A percentile compares a stretch with the other conserved stretches of the same genome.
These are phyloP conservation scores for Petrolisthes cinctipes DNA, from an alignment of 2,888 invertebrate genomes.

Conservation along the genomic window DNA sequence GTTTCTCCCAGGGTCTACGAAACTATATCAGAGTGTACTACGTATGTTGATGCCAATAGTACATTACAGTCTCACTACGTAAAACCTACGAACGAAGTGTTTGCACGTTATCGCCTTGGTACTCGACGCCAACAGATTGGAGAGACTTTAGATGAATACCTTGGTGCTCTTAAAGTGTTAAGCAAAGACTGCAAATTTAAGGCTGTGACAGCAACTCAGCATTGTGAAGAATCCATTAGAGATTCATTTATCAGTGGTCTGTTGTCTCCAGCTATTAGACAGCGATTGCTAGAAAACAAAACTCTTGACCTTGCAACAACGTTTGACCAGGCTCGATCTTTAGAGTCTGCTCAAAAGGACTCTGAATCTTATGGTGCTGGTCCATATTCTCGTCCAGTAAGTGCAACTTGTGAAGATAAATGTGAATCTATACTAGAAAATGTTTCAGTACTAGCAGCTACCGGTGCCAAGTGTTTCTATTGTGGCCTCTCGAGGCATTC, in stretches of 20 bases:
- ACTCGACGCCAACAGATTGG: too few species aligned
- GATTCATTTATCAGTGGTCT: conserved; percentile 35
- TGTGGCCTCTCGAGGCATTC: too few species aligned
- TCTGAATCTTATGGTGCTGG: neutral
- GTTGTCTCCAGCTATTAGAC: conserved; percentile 20
- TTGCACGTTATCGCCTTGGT: too few species aligned
- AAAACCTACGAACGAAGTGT: too few species aligned
- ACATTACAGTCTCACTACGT: too few species aligned
- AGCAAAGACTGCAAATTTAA: conserved; percentile 39
- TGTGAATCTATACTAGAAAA: neutral
- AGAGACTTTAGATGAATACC: conserved; percentile 43
- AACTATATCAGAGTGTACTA: too few species aligned
- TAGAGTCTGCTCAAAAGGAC: conserved; percentile 5
- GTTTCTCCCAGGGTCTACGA: too few species aligned
- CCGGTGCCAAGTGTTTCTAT: neutral
- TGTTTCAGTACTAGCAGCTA: neutral
- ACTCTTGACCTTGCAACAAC: neutral
- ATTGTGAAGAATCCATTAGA: too few species aligned
- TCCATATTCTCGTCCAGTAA: neutral
- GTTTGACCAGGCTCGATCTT: conserved; percentile 24
- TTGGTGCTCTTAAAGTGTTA: conserved; percentile 25
- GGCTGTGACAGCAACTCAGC: conserved; percentile 28
- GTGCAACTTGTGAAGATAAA: neutral
- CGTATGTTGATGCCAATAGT: too few species aligned
- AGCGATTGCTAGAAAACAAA: conserved; percentile 41